Conservation (phyloP, 2,113 vertebrate genomes). For the Nesoenas mayeri region DNA sequence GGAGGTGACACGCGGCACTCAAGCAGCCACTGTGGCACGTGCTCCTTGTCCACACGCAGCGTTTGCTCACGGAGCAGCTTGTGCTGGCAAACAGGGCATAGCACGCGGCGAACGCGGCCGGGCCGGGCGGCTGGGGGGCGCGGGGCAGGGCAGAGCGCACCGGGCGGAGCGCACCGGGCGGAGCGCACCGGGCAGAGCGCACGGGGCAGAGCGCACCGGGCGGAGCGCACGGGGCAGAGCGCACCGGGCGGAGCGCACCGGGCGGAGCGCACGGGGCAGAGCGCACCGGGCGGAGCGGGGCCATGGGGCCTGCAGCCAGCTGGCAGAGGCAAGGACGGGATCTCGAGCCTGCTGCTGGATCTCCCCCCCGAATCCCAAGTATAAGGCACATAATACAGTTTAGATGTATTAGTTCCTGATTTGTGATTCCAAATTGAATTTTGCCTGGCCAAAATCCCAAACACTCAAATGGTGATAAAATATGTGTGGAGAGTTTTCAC, state of each 20-base stretch:
- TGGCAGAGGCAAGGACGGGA: background rate
- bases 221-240: too few species aligned
- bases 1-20: too few species aligned
- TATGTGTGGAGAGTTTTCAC: background rate
- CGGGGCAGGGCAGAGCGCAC: too few species aligned
- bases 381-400: background rate
- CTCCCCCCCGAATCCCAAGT: background rate
- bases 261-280: background rate
- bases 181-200: background rate
- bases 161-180: too few species aligned
- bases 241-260: background rate
- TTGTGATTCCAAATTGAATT: background rate
- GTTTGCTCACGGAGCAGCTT: background rate
- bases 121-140: background rate
- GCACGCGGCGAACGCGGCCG: accelerated
- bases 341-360: background rate
- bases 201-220: too few species aligned
- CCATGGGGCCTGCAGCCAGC: background rate
- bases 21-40: too few species aligned
- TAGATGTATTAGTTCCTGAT: background rate
- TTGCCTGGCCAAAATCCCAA: background rate
- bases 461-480: background rate
- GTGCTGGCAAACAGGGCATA: too few species aligned
- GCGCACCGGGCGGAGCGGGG: background rate
- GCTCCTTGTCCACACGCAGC: too few species aligned